Percentiles rank a stretch among this genome's conserved stretches.
Conservation (phyloP, 2,113 vertebrate genomes). For the Indicator maculatus region DNA sequence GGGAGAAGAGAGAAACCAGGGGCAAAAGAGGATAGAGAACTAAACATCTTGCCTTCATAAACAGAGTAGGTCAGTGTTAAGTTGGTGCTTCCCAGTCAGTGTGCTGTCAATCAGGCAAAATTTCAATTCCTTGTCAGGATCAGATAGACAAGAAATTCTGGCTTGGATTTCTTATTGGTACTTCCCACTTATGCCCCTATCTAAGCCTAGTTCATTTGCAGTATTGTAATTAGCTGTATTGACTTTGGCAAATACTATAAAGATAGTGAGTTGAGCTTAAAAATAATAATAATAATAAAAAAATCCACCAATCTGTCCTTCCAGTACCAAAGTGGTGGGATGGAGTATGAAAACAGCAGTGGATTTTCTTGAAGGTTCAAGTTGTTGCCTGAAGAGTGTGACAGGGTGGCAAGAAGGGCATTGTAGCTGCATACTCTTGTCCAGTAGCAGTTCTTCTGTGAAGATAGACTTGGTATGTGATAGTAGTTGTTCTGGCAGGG, state of each 20-base stretch:
- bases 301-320: neutral
- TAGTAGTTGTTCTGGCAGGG: neutral
- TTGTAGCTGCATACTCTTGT: neutral
- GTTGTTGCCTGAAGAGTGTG: neutral
- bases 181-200: neutral
- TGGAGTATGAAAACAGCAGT: neutral
- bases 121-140: neutral
- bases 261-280: neutral
- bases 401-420: rapidly evolving
- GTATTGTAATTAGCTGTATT: neutral
- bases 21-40: rapidly evolving
- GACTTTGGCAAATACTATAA: neutral
- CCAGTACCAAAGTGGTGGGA: neutral
- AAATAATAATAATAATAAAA: neutral
- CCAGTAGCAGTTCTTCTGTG: neutral
- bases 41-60: neutral
- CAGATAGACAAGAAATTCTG: neutral
- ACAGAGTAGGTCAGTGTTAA: neutral
- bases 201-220: neutral
- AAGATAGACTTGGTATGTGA: neutral
- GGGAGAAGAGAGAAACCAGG: neutral
- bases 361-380: neutral
- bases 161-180: neutral
- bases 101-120: rapidly evolving
- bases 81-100: neutral